Percentiles rank a stretch among this genome's conserved stretches.
These are phyloP conservation scores for Autographa gamma DNA, from an alignment of 2,888 invertebrate genomes.

Conservation along the genomic window DNA sequence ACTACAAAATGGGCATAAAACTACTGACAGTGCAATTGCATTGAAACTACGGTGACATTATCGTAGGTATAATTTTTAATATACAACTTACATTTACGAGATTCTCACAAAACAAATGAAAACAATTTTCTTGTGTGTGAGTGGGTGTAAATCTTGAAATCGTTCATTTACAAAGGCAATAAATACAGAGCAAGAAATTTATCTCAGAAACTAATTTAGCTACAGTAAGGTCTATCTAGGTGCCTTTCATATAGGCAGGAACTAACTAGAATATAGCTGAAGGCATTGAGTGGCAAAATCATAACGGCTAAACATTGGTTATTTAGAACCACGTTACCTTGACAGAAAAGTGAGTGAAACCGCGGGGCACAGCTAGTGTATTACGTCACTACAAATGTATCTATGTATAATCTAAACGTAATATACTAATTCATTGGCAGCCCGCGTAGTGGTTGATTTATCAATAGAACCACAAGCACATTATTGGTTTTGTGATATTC, in stretches of 20 bases:
- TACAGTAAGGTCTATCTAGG: conserved; percentile 9
- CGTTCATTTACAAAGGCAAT: neutral
- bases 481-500: conserved; percentile 58
- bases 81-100: too few species aligned
- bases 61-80: neutral
- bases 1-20: neutral
- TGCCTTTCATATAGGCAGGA: conserved; percentile 20
- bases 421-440: conserved; percentile 37
- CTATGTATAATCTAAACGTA: neutral
- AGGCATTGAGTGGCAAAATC: conserved; percentile 48
- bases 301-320: conserved; percentile 30
- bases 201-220: too few species aligned
- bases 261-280: conserved; percentile 39
- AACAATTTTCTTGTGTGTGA: neutral
- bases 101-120: too few species aligned
- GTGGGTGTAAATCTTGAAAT: neutral
- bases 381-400: too few species aligned
- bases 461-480: conserved; percentile 56
- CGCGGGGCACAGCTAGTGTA: too few species aligned
- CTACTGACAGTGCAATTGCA: neutral
- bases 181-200: neutral
- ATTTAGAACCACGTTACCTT: too few species aligned
- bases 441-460: conserved; percentile 57
- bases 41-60: neutral
- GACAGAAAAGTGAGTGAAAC: too few species aligned